Conservation (phyloP, 1,140 invertebrate species). For the Bombus waltoni region DNA sequence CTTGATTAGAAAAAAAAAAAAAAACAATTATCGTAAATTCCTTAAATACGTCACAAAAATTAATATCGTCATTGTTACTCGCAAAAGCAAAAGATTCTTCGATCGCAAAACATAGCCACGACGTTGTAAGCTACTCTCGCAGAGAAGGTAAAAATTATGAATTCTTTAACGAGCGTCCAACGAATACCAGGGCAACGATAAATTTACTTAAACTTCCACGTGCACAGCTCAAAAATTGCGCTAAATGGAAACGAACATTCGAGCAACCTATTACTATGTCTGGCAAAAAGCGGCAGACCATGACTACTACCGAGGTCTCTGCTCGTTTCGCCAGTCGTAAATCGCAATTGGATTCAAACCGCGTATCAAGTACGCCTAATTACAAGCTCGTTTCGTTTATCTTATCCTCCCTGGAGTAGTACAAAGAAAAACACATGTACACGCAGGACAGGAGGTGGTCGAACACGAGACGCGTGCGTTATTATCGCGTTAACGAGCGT, state of each 20-base stretch:
- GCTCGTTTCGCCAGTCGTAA: background rate
- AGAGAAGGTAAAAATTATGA: background rate
- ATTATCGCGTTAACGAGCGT: constrained; percentile 26
- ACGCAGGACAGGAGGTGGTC: background rate
- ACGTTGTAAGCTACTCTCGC: too few species aligned
- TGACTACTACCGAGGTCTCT: background rate
- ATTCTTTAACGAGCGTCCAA: background rate
- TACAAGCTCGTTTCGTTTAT: background rate
- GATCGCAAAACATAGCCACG: too few species aligned
- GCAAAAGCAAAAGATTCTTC: too few species aligned
- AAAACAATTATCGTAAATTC: too few species aligned
- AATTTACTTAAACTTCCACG: background rate
- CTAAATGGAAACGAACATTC: background rate
- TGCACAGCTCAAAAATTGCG: background rate
- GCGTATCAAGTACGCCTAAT: background rate
- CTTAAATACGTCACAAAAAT: too few species aligned
- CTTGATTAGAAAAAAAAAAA: too few species aligned
- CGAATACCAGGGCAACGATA: background rate
- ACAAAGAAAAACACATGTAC: background rate
- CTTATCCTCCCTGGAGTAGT: background rate
- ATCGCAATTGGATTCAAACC: background rate
- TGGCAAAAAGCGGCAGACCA: too few species aligned
- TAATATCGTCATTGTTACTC: too few species aligned
- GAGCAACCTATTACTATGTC: background rate
- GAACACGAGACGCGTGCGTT: background rate